Percentiles rank a stretch among this genome's conserved stretches.
Evolutionary conservation across 2,888 invertebrate genomes (phyloP).

Genomic region (Hypercompe scribonia): DNA sequence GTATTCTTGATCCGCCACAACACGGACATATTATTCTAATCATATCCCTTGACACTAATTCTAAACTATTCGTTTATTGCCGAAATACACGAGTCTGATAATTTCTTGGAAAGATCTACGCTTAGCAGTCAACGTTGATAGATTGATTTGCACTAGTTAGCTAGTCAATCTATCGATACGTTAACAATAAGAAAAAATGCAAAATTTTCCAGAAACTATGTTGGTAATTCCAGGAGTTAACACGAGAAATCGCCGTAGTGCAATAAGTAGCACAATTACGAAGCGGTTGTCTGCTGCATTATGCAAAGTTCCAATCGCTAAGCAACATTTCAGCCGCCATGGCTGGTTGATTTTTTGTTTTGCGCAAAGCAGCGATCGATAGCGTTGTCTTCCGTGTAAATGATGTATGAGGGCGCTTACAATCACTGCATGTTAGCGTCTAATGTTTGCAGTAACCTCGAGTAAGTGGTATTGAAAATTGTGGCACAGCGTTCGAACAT

Average conservation of each 20-base stretch:
- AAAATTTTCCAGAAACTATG: neutral
- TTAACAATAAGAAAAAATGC: neutral
- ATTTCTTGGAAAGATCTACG: no score
- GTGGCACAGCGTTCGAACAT: neutral
- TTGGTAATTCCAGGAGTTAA: neutral
- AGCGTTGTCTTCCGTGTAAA: conserved; percentile 21
- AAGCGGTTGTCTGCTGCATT: conserved; percentile 32
- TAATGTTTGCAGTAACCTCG: neutral
- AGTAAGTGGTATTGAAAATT: neutral
- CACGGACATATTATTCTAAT: no score
- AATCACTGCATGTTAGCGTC: conserved; percentile 7
- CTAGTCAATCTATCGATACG: neutral
- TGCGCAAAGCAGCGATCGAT: conserved; percentile 33
- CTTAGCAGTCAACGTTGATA: no score
- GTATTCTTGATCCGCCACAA: no score
- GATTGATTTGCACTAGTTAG: no score
- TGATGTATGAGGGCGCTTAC: conserved; percentile 18
- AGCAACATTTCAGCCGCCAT: conserved; percentile 11
- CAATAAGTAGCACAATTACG: conserved; percentile 15
- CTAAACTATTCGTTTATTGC: no score
- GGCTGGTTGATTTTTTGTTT: conserved; percentile 29
- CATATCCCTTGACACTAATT: no score
- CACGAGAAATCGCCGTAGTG: neutral
- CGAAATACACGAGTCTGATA: no score
- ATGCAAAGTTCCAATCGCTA: conserved; percentile 26